Percentiles rank a stretch among this genome's conserved stretches.
Conservation (phyloP, 2,113 vertebrate species). For the Chaenocephalus aceratus region DNA sequence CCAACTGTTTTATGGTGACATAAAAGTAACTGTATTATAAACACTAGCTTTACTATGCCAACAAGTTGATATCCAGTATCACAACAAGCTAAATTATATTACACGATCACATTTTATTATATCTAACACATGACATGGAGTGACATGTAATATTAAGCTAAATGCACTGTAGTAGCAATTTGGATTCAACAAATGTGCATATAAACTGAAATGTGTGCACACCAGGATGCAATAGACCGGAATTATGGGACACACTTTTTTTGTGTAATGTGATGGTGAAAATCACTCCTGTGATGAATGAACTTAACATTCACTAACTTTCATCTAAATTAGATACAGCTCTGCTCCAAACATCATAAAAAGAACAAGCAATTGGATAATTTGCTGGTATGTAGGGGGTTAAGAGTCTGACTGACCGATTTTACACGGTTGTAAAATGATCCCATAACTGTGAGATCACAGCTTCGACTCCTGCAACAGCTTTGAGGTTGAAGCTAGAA, state of each 20-base stretch:
- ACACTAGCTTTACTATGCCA: background rate
- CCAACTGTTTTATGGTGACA: background rate
- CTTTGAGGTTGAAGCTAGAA: background rate
- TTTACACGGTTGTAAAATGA: constrained; percentile 36
- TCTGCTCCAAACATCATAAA: constrained; percentile 5
- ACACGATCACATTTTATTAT: too few relatives aligned
- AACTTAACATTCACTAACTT: background rate
- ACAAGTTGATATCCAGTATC: background rate
- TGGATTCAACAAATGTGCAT: background rate
- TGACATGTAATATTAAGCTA: too few relatives aligned
- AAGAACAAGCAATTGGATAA: constrained; percentile 16
- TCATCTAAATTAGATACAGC: constrained; percentile 24
- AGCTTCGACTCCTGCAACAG: constrained; percentile 1
- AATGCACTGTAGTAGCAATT: background rate
- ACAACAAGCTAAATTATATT: background rate
- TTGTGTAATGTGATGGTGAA: background rate
- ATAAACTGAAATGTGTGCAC: background rate
- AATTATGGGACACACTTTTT: background rate
- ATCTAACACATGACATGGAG: too few relatives aligned
- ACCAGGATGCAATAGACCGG: background rate
- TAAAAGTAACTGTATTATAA: background rate
- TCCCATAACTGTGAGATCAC: constrained; percentile 20
- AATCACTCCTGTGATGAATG: background rate
- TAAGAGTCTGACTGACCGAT: constrained; percentile 30
- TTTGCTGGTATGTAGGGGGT: constrained; percentile 45